phyloP scores from a whole-genome alignment of 2,888 invertebrate species.

The Epiblema foenella region DNA sequence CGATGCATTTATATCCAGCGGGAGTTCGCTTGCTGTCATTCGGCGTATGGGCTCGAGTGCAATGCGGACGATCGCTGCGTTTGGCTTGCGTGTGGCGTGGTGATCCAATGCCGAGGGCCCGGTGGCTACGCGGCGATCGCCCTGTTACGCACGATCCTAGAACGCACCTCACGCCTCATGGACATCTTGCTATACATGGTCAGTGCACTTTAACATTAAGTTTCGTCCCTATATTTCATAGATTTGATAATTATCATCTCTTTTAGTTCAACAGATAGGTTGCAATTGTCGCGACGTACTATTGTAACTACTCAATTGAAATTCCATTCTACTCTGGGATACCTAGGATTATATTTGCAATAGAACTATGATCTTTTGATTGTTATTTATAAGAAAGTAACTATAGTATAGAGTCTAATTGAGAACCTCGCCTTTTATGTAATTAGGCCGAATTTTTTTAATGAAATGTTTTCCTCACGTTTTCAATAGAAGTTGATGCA shows the following conservation, averaged over 20 bases:
- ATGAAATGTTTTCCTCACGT: neutral
- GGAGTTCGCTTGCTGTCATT: slow-evolving; percentile 94
- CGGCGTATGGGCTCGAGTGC: slow-evolving; percentile 88
- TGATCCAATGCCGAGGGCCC: slow-evolving; percentile 90
- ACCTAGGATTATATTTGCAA: too few relatives aligned
- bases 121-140: slow-evolving; percentile 89
- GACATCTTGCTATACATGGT: slow-evolving; percentile 90
- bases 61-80: slow-evolving; percentile 88
- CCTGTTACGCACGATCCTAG: slow-evolving; percentile 90
- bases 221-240: too few relatives aligned
- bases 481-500: slow-evolving; percentile 86
- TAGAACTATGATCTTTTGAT: too few relatives aligned
- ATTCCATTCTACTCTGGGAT: too few relatives aligned
- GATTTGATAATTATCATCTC: too few relatives aligned
- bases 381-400: too few relatives aligned
- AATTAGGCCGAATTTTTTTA: neutral
- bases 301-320: too few relatives aligned
- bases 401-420: neutral
- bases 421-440: neutral
- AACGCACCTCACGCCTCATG: slow-evolving; percentile 88
- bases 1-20: slow-evolving; percentile 74
- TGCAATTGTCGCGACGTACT: too few relatives aligned
- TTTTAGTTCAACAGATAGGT: too few relatives aligned
- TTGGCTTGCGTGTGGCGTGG: slow-evolving; percentile 91
- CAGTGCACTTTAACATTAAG: slow-evolving; percentile 39